These are phyloP conservation scores for pig (Sus scrofa) DNA, from an alignment of 2,113 vertebrate species.

Conservation along the genomic window T2T-Sscrofa CM000819.6:4503001-4503500, in stretches of 20 bases:
- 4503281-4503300: rapidly evolving
- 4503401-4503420: too few relatives aligned
- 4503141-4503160: background rate
- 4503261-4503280: background rate
- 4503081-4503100: background rate
- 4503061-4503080: background rate
- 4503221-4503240: background rate
- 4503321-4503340: background rate
- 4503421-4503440: background rate
- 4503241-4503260: background rate
- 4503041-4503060: background rate
- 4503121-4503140: background rate
- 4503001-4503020: background rate
- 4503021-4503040: background rate
- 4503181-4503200: background rate
- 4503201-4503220: background rate
- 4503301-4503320: rapidly evolving
- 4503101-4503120: background rate
- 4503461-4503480: background rate
- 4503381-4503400: background rate
- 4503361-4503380: background rate
- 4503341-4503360: rapidly evolving
- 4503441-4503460: background rate
- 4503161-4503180: background rate
- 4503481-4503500: background rate